Base-by-base conservation (phyloP, 1,140 invertebrate genomes). In the Eufriesea mexicana region DNA sequence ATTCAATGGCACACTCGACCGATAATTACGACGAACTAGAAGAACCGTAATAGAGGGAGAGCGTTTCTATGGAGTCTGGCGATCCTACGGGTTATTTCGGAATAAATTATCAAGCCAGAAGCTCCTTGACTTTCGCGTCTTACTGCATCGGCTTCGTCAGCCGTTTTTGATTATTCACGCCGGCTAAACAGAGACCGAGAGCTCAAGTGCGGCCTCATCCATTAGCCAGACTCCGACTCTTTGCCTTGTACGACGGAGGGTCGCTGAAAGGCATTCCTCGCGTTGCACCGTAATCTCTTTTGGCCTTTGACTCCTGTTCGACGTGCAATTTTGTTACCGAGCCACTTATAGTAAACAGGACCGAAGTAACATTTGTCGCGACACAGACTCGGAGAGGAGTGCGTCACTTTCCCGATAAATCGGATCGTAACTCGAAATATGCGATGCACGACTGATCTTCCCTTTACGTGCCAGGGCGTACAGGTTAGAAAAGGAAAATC, bases 101-200 rank as follows among this genome's bases (percentile, higher is more conserved):
- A 79, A 79, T 73, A 62, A 73, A 72, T 79, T 72, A 57, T 23
- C 35, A 57, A 23, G 14, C 14, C 28, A 0, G 45, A 10, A 16
- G 23, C 59, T 62, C 6, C 28, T 57, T 28, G 2, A 23, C 12
- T 49, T n/a, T 25, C 18, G 2, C 45, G 77, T 35, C 54, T 59
- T 18, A 47, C 42, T 61, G 67, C 67, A 61, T 79, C 61, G 28
- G 16, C 67, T 61, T 71, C 67, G 67, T 79, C 77, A 79, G 67
- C 77, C 45, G 77, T 71, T 79, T 72, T 71, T 72, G 66, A 72
- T 79, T 72, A 79, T 59, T 72, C 70, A 79, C 28, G 55, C 25
- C 55, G 25, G 18, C 54, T 45, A 55, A 59, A 57, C 42, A 42
- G 25, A 47, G 45, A 71, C 55, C 57, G 10, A 75, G 25, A 42